Percentiles rank a stretch among this genome's conserved stretches.
Conservation (phyloP, 2,113 vertebrate genomes). For the Shinisaurus crocodilurus region DNA sequence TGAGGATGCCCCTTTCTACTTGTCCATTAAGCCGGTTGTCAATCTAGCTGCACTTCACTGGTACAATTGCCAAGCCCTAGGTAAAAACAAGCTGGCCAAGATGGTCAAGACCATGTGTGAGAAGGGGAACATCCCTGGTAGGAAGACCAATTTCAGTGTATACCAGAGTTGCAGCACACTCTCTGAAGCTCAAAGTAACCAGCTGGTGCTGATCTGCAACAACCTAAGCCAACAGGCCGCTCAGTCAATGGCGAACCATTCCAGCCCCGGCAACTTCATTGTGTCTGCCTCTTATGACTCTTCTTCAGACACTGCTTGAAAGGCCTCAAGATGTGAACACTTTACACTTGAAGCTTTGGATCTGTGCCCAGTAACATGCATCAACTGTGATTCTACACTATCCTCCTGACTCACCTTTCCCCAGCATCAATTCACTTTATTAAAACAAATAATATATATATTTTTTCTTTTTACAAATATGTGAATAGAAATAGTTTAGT, state of each 20-base stretch:
- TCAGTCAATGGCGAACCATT: slow-evolving; percentile 80
- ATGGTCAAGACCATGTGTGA: slow-evolving; percentile 91
- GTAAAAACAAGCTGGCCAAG: slow-evolving; percentile 89
- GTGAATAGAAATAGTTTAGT: slow-evolving; percentile 83
- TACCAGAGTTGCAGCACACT: slow-evolving; percentile 88
- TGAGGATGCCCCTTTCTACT: slow-evolving; percentile 84
- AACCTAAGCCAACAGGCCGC: slow-evolving; percentile 86
- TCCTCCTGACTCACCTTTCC: slow-evolving; percentile 50
- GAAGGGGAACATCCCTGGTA: slow-evolving; percentile 86
- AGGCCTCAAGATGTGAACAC: slow-evolving; percentile 29
- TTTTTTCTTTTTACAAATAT: slow-evolving; percentile 80
- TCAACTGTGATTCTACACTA: slow-evolving; percentile 64
- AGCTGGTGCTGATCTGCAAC: slow-evolving; percentile 87
- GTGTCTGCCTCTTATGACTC: slow-evolving; percentile 87
- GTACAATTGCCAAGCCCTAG: slow-evolving; percentile 88
- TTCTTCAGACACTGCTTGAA: slow-evolving; percentile 82
- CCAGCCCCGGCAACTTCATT: slow-evolving; percentile 80
- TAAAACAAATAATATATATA: slow-evolving; percentile 77
- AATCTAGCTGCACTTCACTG: slow-evolving; percentile 86
- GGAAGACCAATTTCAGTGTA: slow-evolving; percentile 89
- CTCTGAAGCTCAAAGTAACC: slow-evolving; percentile 88
- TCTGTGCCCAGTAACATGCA: slow-evolving; percentile 47
- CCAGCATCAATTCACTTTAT: slow-evolving; percentile 78
- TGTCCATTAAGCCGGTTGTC: slow-evolving; percentile 86
- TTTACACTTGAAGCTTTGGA: slow-evolving; percentile 22